A percentile compares a stretch with the other conserved stretches of the same genome.
Conservation (phyloP, 2,797 vertebrate genomes). For the Martes flavigula region DNA sequence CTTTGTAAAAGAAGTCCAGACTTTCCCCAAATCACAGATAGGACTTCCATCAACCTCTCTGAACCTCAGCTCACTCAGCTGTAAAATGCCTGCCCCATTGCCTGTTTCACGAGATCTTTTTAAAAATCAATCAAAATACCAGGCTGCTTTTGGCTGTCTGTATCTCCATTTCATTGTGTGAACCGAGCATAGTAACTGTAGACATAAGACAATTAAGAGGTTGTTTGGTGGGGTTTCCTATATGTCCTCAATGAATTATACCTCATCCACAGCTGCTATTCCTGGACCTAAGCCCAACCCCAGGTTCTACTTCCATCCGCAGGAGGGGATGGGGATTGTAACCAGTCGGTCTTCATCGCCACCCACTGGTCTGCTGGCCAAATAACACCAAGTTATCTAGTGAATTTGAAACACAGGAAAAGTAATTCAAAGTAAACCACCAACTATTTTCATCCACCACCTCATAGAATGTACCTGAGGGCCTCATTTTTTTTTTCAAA, state of each 20-base stretch:
- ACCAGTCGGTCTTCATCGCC: conserved; percentile 56
- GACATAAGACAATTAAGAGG: neutral
- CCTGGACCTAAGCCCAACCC: neutral
- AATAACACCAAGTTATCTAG: conserved; percentile 36
- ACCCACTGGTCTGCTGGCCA: conserved; percentile 41
- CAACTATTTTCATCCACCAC: neutral
- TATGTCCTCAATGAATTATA: neutral
- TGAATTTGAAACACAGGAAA: neutral
- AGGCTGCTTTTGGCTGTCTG: neutral
- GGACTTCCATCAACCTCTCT: neutral
- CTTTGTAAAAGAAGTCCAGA: neutral
- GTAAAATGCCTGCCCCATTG: neutral
- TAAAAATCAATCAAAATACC: neutral
- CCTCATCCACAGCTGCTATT: neutral
- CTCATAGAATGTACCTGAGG: neutral
- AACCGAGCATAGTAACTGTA: neutral
- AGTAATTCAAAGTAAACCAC: neutral
- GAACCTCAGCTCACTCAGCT: neutral
- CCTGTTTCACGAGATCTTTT: neutral
- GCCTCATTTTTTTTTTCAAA: no score
- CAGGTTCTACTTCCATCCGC: neutral
- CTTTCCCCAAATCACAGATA: neutral
- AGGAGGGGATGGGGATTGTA: neutral
- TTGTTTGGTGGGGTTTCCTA: neutral
- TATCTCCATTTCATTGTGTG: neutral